These are phyloP conservation scores for Pheucticus melanocephalus DNA, from an alignment of 2,113 vertebrate species.

Conservation along the genomic window DNA sequence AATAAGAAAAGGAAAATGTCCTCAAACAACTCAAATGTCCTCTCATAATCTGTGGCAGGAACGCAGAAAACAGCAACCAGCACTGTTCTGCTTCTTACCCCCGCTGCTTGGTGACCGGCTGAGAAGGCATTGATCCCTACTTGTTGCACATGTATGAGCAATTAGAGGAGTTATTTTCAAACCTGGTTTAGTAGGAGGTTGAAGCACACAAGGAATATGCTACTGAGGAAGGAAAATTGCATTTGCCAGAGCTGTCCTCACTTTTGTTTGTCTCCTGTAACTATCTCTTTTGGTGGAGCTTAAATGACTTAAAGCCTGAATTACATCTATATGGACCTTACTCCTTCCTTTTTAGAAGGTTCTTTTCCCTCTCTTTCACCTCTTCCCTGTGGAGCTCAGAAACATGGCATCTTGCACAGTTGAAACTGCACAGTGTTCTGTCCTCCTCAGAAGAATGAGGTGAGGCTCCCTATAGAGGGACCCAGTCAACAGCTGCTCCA, in stretches of 20 bases:
- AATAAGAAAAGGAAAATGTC: not conserved
- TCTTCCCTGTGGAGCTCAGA: not conserved
- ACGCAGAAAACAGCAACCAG: not conserved
- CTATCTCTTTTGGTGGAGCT: not conserved
- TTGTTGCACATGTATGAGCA: not conserved
- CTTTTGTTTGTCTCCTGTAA: not conserved
- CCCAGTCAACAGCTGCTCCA: not conserved
- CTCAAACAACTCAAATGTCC: not conserved
- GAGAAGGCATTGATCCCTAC: not conserved
- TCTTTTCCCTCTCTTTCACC: not conserved
- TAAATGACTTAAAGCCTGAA: not conserved
- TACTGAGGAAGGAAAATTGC: not conserved
- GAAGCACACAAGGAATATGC: not conserved
- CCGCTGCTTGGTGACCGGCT: not conserved
- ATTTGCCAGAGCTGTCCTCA: not conserved
- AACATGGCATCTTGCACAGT: not conserved
- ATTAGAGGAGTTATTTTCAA: not conserved
- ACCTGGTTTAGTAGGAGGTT: not conserved
- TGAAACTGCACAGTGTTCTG: not conserved
- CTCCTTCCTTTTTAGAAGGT: not conserved
- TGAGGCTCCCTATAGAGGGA: not conserved
- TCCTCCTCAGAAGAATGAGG: not conserved
- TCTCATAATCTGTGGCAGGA: not conserved
- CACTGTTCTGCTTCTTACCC: not conserved
- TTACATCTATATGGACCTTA: not conserved